Percentiles rank a stretch among this genome's conserved stretches.
phyloP scores from a whole-genome alignment of 2,797 vertebrate genomes.

The Alauda arvensis region DNA sequence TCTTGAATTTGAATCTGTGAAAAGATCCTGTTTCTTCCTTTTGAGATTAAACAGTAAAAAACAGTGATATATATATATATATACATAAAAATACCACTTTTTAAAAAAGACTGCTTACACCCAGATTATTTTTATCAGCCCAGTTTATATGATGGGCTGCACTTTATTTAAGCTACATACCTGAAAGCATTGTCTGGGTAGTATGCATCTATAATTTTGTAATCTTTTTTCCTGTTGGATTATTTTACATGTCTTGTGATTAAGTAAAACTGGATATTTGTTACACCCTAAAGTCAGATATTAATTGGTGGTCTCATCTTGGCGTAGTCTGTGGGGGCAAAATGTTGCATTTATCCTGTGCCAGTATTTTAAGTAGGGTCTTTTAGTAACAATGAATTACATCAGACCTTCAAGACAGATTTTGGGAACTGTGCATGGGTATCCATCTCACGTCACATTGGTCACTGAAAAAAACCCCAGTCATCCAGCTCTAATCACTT shows the following conservation, averaged over 20 bases:
- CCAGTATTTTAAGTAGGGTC: neutral
- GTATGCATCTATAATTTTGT: neutral
- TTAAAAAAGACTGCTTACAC: neutral
- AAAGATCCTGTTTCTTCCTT: neutral
- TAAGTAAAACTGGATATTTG: neutral
- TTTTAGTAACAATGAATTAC: neutral
- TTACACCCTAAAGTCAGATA: neutral
- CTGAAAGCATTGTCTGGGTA: neutral
- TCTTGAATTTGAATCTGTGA: neutral
- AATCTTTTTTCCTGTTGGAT: neutral
- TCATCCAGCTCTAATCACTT: neutral
- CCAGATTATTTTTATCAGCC: neutral
- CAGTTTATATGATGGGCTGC: neutral
- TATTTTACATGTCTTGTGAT: neutral
- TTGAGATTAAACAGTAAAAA: neutral
- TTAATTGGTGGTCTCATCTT: neutral
- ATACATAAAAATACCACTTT: neutral
- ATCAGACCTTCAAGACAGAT: neutral
- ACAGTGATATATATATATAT: neutral
- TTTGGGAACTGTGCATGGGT: neutral
- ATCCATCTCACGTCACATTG: neutral
- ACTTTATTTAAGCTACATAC: neutral
- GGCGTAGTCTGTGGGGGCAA: neutral
- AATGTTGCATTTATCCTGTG: neutral
- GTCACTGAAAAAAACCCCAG: neutral